Percentiles rank a stretch among this genome's conserved stretches.
These are phyloP conservation scores for Gadopsis marmoratus DNA, from an alignment of 2,797 vertebrate genomes.

Conservation along the genomic window DNA sequence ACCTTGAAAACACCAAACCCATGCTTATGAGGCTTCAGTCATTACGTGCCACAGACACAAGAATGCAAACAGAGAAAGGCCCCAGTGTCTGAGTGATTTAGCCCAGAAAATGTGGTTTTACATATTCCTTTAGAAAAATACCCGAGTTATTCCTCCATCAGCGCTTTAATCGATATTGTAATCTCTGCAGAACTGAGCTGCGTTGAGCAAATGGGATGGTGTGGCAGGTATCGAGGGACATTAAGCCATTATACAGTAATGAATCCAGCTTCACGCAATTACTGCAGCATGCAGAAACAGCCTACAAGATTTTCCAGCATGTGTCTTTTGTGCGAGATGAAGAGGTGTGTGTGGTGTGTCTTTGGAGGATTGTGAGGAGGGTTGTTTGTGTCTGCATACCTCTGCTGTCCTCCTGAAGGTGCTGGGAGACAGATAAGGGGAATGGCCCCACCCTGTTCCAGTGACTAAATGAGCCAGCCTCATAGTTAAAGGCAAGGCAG, in stretches of 20 bases:
- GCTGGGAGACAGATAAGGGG: conserved; percentile 62
- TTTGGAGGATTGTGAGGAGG: conserved; percentile 33
- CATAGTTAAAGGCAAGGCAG: conserved; percentile 37
- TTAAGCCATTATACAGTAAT: conserved; percentile 59
- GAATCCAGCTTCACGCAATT: conserved; percentile 58
- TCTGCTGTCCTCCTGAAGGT: conserved; percentile 52
- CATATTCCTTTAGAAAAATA: conserved; percentile 9
- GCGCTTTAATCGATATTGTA: conserved; percentile 42
- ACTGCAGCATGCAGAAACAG: conserved; percentile 44
- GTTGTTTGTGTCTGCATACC: conserved; percentile 45
- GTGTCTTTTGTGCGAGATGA: conserved; percentile 41
- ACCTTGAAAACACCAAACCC: conserved; percentile 14
- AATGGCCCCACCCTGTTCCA: conserved; percentile 20
- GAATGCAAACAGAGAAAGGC: neutral
- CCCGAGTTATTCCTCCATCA: neutral
- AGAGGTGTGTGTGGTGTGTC: conserved; percentile 24
- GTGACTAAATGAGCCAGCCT: conserved; percentile 30
- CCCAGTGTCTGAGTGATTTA: neutral
- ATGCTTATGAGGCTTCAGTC: neutral
- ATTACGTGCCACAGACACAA: neutral
- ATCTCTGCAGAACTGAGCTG: conserved; percentile 32
- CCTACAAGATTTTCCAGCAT: conserved; percentile 30
- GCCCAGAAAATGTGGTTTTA: neutral
- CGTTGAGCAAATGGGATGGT: conserved; percentile 33
- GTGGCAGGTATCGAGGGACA: conserved; percentile 48